Evolutionary conservation across 1,140 invertebrate genomes (phyloP), one percentile per base, ranked within the genome.

Genomic region (Drosophila pseudoobscura): DNA sequence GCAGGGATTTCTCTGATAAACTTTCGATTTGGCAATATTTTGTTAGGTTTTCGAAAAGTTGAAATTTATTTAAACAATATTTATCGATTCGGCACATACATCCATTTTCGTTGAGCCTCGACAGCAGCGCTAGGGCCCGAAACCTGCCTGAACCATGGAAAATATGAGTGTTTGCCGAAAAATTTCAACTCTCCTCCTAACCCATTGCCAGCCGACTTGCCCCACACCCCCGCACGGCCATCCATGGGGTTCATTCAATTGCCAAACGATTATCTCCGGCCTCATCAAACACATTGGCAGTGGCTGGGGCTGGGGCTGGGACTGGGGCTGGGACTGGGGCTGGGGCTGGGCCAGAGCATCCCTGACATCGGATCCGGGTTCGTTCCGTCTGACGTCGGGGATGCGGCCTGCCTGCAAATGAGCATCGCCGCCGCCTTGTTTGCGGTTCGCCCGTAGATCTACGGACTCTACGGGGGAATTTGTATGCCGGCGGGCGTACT

Each of bases 251-350:
- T 65, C 71, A 75, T 75, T 75, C 70, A 75, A 75, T 75, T 75
- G 71, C 60, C 61, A 75, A 54, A 55, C 72, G 72, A 74, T 75
- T 75, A 74, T 74, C 71, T 75, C 71, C 72, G 50, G 54, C 61
- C 60, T 47, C 53, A 57, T 57, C 69, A 74, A 74, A 74, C 52
- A 63, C 59, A 64, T 73, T 53, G 17, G 44, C 29, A 45, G 39
- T 26, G 24, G 24, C 24, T 5, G 24, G 17, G 0, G 17, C 17
- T 17, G 17, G 17, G 17, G 1, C 17, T 17, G n/a, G n/a, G n/a
- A n/a, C n/a, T n/a, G n/a, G n/a, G n/a, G n/a, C n/a, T n/a, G 17
- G 17, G 17, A 1, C 17, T 17, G 17, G 17, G 17, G 17, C 17
- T 17, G 17, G 17, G 17, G 17, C 17, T 17, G 17, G 17, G 17